Conservation (phyloP, 2,888 invertebrate species). For the Lasiommata megera region DNA sequence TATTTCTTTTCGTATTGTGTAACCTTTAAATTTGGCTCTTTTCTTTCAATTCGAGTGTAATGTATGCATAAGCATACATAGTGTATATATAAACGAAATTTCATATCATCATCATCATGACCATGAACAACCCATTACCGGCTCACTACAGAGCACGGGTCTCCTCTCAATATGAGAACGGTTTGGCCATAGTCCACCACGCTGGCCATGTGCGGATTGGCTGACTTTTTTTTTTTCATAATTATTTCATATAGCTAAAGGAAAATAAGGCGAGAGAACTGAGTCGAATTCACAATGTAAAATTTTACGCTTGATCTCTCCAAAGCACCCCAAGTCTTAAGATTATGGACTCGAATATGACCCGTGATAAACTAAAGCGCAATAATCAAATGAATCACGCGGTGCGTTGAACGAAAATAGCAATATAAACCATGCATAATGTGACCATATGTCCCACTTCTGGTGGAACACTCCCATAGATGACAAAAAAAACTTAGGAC, state of each 20-base stretch:
- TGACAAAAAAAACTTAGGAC: not conserved
- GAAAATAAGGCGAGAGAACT: constrained; percentile 10
- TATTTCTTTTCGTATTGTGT: too few relatives aligned
- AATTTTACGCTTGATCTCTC: constrained; percentile 20
- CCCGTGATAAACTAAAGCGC: constrained; percentile 3
- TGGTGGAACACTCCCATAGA: not conserved
- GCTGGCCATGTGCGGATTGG: too few relatives aligned
- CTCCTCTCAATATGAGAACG: too few relatives aligned
- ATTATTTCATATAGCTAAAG: not conserved
- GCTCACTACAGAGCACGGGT: too few relatives aligned
- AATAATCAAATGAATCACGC: constrained; percentile 11
- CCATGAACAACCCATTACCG: too few relatives aligned
- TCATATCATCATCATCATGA: too few relatives aligned
- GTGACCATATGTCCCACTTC: not conserved
- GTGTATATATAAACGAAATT: not conserved
- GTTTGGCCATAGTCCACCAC: too few relatives aligned
- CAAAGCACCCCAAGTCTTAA: not conserved
- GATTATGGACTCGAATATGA: not conserved
- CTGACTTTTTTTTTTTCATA: too few relatives aligned
- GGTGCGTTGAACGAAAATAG: constrained; percentile 19
- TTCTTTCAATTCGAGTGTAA: too few relatives aligned
- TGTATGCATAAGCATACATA: not conserved
- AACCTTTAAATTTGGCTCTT: too few relatives aligned
- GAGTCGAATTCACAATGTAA: constrained; percentile 18
- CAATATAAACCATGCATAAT: constrained; percentile 10